A percentile compares a stretch with the other conserved stretches of the same genome.
Evolutionary conservation across 2,797 vertebrate genomes (phyloP).

Genomic region (Setipinna tenuifilis): DNA sequence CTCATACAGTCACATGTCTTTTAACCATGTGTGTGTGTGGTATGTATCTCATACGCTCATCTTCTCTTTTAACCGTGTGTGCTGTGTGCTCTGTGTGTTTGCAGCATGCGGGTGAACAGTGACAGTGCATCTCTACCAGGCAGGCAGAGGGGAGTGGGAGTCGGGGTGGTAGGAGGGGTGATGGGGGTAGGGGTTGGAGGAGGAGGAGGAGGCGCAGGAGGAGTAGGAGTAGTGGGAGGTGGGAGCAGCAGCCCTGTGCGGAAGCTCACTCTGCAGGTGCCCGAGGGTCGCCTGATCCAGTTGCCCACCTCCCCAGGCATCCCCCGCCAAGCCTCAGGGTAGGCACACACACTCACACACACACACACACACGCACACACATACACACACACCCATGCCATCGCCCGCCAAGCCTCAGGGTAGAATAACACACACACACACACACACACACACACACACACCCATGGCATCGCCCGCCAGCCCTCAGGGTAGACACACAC

Average conservation of each 20-base stretch:
- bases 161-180: constrained; percentile 16
- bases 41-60: not conserved
- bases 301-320: constrained; percentile 69
- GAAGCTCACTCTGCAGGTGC: constrained; percentile 65
- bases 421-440: not conserved
- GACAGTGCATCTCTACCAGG: constrained; percentile 80
- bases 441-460: constrained; percentile 20
- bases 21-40: not conserved
- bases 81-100: not conserved
- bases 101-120: constrained; percentile 83
- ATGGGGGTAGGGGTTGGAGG: not conserved
- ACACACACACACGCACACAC: not conserved
- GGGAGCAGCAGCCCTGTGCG: constrained; percentile 70
- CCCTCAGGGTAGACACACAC: too few species aligned
- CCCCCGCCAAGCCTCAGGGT: constrained; percentile 69
- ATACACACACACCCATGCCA: not conserved
- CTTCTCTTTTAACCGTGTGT: not conserved
- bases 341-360: constrained; percentile 35
- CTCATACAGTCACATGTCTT: not conserved
- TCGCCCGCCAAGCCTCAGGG: too few species aligned
- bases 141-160: constrained; percentile 75
- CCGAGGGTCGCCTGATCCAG: constrained; percentile 59
- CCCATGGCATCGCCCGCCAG: too few species aligned
- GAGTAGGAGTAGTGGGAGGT: constrained; percentile 40
- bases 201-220: constrained; percentile 26